Percentiles rank a stretch among this genome's conserved stretches.
Evolutionary conservation across 2,888 invertebrate genomes (phyloP).

Genomic region (Zaprionus bogoriensis): DNA sequence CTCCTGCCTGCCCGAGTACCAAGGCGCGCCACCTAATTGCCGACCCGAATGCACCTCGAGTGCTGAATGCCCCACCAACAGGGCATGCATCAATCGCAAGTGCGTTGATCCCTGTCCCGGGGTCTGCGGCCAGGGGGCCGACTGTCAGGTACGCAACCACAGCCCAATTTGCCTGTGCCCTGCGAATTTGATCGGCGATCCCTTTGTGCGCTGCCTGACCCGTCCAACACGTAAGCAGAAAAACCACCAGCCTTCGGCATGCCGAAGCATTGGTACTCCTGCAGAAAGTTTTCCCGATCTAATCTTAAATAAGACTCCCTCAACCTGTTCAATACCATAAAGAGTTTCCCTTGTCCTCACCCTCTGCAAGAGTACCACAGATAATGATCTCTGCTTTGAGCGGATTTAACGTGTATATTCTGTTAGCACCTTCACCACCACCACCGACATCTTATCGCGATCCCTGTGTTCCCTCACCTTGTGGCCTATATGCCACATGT

Average conservation of each 20-base stretch:
- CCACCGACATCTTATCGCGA: conserved; percentile 78
- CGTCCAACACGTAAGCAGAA: conserved; percentile 84
- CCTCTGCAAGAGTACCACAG: neutral
- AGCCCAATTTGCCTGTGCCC: conserved; percentile 90
- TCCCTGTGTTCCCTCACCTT: conserved; percentile 87
- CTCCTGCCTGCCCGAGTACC: conserved; percentile 87
- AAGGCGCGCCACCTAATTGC: conserved; percentile 88
- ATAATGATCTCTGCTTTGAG: neutral
- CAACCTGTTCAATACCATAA: neutral
- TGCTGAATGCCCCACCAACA: conserved; percentile 87
- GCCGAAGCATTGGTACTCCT: neutral
- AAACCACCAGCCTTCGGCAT: neutral
- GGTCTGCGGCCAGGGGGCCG: conserved; percentile 88
- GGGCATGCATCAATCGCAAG: conserved; percentile 88
- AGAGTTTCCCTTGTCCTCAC: neutral
- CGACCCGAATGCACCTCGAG: conserved; percentile 89
- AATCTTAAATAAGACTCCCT: neutral
- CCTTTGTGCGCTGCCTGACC: conserved; percentile 87
- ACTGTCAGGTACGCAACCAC: conserved; percentile 90
- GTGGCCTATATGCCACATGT: conserved; percentile 88
- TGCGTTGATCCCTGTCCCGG: conserved; percentile 90
- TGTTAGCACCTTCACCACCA: conserved; percentile 61
- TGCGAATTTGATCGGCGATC: conserved; percentile 88
- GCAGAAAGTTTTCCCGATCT: neutral
- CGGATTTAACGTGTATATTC: neutral